Percentiles rank a stretch among this genome's conserved stretches.
Conservation (phyloP, 2,888 invertebrate genomes). For the Notodonta dromedarius region DNA sequence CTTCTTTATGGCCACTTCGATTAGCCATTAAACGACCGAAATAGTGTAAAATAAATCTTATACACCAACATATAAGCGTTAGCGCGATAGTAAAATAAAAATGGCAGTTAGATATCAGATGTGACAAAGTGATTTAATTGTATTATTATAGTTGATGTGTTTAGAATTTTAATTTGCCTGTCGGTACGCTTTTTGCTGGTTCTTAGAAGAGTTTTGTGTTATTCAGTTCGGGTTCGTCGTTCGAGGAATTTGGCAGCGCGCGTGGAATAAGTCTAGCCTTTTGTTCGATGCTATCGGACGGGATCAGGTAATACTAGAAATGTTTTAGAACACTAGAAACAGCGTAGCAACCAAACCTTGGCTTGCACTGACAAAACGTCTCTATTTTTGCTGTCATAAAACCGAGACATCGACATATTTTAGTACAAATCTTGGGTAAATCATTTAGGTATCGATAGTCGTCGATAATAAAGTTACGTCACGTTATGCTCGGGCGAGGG, state of each 20-base stretch:
- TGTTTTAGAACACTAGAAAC: neutral
- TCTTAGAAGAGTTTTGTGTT: slow-evolving; percentile 65
- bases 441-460: too few relatives aligned
- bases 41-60: slow-evolving; percentile 21
- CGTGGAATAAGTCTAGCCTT: slow-evolving; percentile 41
- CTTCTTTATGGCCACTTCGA: slow-evolving; percentile 44
- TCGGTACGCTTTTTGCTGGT: slow-evolving; percentile 60
- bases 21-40: slow-evolving; percentile 12
- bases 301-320: slow-evolving; percentile 26
- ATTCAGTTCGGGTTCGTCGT: slow-evolving; percentile 51
- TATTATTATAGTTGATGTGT: slow-evolving; percentile 73
- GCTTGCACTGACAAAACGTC: too few relatives aligned
- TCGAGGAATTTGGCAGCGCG: slow-evolving; percentile 50
- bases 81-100: slow-evolving; percentile 32
- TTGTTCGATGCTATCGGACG: slow-evolving; percentile 21
- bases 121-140: slow-evolving; percentile 74
- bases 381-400: too few relatives aligned
- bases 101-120: slow-evolving; percentile 43
- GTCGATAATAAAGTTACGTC: too few relatives aligned
- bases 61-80: slow-evolving; percentile 18
- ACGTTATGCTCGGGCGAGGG: too few relatives aligned
- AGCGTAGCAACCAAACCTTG: neutral
- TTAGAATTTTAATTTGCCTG: slow-evolving; percentile 59
- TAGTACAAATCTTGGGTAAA: too few relatives aligned
- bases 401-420: too few relatives aligned